Conservation (phyloP, 2,113 vertebrate species). For the Pollachius pollachius region DNA sequence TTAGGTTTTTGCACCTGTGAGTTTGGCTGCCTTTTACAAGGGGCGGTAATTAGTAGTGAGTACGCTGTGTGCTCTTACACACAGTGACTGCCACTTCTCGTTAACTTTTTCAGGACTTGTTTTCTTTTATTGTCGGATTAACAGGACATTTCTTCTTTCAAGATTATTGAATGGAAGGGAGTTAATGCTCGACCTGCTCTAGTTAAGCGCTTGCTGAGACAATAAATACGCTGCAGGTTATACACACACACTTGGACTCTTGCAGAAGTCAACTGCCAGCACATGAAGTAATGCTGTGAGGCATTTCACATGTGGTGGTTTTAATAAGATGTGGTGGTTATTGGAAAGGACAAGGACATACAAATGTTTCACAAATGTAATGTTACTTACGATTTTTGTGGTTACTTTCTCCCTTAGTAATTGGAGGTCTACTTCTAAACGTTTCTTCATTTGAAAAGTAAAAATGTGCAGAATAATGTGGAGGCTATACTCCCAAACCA, state of each 20-base stretch:
- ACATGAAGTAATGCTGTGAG: conserved; percentile 66
- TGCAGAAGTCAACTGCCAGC: conserved; percentile 61
- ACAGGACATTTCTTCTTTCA: conserved; percentile 34
- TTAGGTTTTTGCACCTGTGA: conserved; percentile 51
- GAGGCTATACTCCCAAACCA: conserved; percentile 20
- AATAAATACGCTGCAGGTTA: conserved; percentile 60
- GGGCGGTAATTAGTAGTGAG: conserved; percentile 47
- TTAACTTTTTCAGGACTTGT: conserved; percentile 55
- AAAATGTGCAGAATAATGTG: background rate
- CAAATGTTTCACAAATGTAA: conserved; percentile 22
- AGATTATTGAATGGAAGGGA: conserved; percentile 67
- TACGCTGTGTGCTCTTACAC: conserved; percentile 24
- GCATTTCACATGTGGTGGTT: conserved; percentile 52
- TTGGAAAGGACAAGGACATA: conserved; percentile 47
- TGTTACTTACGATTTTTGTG: conserved; percentile 8
- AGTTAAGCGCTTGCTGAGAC: conserved; percentile 59
- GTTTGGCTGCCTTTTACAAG: conserved; percentile 50
- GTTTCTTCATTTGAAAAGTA: background rate
- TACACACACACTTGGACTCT: conserved; percentile 43
- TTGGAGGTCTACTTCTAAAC: too few relatives aligned
- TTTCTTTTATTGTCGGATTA: background rate
- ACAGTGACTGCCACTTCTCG: conserved; percentile 63
- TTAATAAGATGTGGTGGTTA: conserved; percentile 42
- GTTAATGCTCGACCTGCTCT: conserved; percentile 54
- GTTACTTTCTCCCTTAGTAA: too few relatives aligned